Conservation (phyloP, 1,140 invertebrate genomes). For the Melitaea cinxia region DNA sequence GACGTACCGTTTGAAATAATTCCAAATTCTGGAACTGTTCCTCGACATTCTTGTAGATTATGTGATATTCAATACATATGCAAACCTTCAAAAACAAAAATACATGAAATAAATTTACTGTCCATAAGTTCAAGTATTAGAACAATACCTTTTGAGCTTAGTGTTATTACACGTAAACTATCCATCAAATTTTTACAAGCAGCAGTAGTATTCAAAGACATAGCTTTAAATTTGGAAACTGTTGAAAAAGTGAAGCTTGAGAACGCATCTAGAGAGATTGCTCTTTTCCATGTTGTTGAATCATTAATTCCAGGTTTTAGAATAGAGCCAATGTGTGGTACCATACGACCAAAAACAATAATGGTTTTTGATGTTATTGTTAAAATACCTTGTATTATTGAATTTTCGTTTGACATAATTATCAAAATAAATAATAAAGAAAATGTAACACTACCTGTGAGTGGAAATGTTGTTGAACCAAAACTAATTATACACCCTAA, state of each 20-base stretch:
- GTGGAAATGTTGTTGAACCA: constrained; percentile 69
- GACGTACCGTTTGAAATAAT: constrained; percentile 68
- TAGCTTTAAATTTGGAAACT: constrained; percentile 67
- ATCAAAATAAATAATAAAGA: constrained; percentile 77
- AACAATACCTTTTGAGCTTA: constrained; percentile 62
- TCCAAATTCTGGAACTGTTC: constrained; percentile 53
- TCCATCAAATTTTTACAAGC: constrained; percentile 70
- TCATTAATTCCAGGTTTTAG: constrained; percentile 65
- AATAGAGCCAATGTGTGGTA: constrained; percentile 68
- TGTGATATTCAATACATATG: constrained; percentile 62
- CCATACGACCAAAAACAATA: constrained; percentile 68
- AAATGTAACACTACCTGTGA: constrained; percentile 64
- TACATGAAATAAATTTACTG: constrained; percentile 61
- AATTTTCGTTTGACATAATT: constrained; percentile 64
- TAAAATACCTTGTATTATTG: constrained; percentile 67
- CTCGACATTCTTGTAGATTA: constrained; percentile 57
- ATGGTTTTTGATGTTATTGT: constrained; percentile 61
- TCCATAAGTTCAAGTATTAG: constrained; percentile 43
- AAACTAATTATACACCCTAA: constrained; percentile 68
- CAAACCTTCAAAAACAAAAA: constrained; percentile 66
- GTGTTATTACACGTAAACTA: constrained; percentile 61
- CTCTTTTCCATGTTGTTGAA: constrained; percentile 69
- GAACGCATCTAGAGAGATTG: constrained; percentile 71
- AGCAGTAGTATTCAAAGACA: constrained; percentile 67
- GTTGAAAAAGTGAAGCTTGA: constrained; percentile 66